Base-by-base conservation (phyloP, 2,113 vertebrate species). In the Poeciliopsis turrubarensis region DNA sequence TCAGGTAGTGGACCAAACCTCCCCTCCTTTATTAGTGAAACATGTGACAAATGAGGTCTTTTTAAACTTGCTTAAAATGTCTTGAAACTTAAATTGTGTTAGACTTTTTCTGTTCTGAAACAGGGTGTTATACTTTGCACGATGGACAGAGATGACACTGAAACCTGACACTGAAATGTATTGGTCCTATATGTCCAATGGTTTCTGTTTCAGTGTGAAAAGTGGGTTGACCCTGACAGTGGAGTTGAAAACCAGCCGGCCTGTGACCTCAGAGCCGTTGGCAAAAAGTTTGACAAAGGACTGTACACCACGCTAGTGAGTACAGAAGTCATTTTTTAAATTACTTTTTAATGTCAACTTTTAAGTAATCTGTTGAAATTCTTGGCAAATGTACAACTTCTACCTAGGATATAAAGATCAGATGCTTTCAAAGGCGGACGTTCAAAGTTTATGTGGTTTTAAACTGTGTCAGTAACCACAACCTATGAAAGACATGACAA, bases 301-400 rank as follows among this genome's bases (percentile, higher is more conserved):
- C 92, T 95, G 87, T 97, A 97, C 81, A 95, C 91, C 0, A 95
- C 96, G 0, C 89, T 98, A 94, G 97, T 98, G 83, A 95, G 95
- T 82, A 39, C 34, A 65, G 12, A 51, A 25, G 34, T 15, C 27
- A 7, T 57, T 60, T 41, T 71, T 26, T 17, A 17, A 31, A 31
- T 31, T 31, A 31, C 30, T 31, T 41, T 41, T 41, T 41, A 15
- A 19, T 47, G 4, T 17, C 44, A 47, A 19, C 44, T 19, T 17
- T 47, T 19, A 47, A 19, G 44, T 44, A 14, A 44, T 47, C 5
- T 47, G 17, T 47, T 47, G 5, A 47, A 47, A 47, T 47, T 47
- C 44, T 19, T 19, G 15, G 15, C 14, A 47, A 47, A 12, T 44
- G 41, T 44, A 44, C 3, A 14, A 3, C 14, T 47, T 3, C 0